Evolutionary conservation across 2,113 vertebrate genomes (phyloP).

Genomic region (Vulpes lagopus): DNA sequence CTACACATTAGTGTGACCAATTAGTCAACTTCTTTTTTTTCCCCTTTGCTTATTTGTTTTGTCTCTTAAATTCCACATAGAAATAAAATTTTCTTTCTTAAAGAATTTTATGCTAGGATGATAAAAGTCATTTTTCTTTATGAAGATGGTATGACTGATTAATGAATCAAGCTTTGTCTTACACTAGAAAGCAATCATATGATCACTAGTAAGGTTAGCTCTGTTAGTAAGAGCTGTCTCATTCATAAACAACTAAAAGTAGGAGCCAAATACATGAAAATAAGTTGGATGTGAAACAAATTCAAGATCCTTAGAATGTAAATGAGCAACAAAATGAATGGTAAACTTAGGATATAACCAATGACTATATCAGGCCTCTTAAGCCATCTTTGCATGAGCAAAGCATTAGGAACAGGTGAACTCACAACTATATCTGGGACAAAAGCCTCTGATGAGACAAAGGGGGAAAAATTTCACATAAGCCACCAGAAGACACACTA

Average conservation of each 20-base stretch:
- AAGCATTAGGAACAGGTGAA: not conserved
- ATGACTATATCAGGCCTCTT: not conserved
- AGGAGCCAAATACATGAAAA: conserved; percentile 11
- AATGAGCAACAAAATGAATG: not conserved
- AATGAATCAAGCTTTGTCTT: not conserved
- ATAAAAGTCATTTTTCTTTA: not conserved
- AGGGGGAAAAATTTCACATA: not conserved
- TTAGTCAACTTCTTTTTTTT: not conserved
- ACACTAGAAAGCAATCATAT: not conserved
- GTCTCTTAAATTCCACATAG: not conserved
- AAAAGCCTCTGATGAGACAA: not conserved
- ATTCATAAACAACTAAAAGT: not conserved
- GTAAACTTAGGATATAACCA: not conserved
- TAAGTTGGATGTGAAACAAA: not conserved
- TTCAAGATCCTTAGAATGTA: not conserved
- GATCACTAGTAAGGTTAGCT: not conserved
- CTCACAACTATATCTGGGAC: not conserved
- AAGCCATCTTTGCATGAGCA: not conserved
- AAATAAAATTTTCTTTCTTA: not conserved
- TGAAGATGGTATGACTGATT: not conserved
- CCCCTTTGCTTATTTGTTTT: not conserved
- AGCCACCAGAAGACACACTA: not conserved
- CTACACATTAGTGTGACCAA: too few relatives aligned
- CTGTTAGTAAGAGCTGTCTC: not conserved
- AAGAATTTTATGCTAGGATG: not conserved